phyloP scores from a whole-genome alignment of 2,113 vertebrate species.

The Cebus imitator region DNA sequence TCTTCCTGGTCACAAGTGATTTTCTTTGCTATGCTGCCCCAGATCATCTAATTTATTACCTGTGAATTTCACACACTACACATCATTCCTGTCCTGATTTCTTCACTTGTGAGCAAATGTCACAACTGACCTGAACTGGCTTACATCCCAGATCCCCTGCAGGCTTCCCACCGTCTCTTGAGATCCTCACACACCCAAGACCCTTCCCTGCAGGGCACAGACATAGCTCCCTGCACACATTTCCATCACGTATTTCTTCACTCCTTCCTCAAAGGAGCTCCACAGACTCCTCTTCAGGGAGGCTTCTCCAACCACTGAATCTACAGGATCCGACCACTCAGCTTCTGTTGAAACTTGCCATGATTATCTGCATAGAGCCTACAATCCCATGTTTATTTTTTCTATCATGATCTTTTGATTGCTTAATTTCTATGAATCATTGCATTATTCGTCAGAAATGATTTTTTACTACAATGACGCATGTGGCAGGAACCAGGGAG shows the following conservation, averaged over 20 bases:
- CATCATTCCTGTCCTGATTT: not conserved
- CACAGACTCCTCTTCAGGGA: not conserved
- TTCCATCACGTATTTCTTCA: not conserved
- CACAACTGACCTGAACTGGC: accelerated
- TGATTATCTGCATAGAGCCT: not conserved
- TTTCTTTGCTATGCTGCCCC: too few relatives aligned
- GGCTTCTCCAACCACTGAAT: not conserved
- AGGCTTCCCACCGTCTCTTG: not conserved
- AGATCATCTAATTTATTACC: not conserved
- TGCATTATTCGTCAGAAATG: not conserved
- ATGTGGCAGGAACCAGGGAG: not conserved
- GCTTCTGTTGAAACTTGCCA: not conserved
- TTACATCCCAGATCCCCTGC: not conserved
- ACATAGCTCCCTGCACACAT: not conserved
- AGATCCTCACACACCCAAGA: not conserved
- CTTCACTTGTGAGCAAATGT: not conserved
- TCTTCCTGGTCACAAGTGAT: not conserved
- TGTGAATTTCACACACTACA: not conserved
- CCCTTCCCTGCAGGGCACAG: not conserved
- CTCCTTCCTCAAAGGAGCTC: not conserved
- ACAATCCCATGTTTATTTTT: not conserved
- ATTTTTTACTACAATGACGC: not conserved
- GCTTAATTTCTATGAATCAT: not conserved
- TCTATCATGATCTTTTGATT: not conserved
- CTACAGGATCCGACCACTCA: not conserved